Conservation (phyloP, 2,113 vertebrate species). For the Noctilio leporinus region DNA sequence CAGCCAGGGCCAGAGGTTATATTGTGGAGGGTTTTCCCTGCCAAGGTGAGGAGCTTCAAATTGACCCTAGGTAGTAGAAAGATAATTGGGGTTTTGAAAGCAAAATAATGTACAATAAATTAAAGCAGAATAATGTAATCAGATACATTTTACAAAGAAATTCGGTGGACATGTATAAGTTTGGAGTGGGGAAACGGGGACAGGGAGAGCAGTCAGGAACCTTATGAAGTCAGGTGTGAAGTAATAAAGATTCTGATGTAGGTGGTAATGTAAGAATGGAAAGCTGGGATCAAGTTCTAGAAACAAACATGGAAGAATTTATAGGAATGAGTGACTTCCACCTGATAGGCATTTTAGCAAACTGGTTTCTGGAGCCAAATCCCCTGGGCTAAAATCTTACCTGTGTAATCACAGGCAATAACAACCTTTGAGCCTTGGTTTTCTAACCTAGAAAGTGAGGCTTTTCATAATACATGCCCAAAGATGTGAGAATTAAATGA, state of each 20-base stretch:
- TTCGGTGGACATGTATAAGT: not conserved
- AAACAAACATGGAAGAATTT: slow-evolving; percentile 4
- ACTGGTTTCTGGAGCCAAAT: not conserved
- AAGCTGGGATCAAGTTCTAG: not conserved
- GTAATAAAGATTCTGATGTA: not conserved
- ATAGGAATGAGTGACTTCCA: not conserved
- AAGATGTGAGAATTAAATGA: slow-evolving; percentile 7
- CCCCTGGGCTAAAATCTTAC: not conserved
- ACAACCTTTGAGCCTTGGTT: not conserved
- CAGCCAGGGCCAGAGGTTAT: too few relatives aligned
- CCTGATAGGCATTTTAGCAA: not conserved
- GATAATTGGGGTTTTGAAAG: not conserved
- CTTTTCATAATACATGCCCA: not conserved
- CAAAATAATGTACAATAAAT: not conserved
- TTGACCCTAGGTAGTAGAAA: not conserved
- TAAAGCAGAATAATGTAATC: not conserved
- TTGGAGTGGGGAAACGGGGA: not conserved
- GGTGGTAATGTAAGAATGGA: not conserved
- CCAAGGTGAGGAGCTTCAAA: not conserved
- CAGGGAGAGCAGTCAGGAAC: not conserved
- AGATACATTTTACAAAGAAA: not conserved
- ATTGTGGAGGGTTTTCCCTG: not conserved
- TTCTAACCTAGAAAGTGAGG: slow-evolving; percentile 6
- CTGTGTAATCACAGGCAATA: not conserved
- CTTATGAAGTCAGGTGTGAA: not conserved